These are phyloP conservation scores for Cerastoderma edule DNA, from an alignment of 2,888 invertebrate species.

Conservation along the genomic window DNA sequence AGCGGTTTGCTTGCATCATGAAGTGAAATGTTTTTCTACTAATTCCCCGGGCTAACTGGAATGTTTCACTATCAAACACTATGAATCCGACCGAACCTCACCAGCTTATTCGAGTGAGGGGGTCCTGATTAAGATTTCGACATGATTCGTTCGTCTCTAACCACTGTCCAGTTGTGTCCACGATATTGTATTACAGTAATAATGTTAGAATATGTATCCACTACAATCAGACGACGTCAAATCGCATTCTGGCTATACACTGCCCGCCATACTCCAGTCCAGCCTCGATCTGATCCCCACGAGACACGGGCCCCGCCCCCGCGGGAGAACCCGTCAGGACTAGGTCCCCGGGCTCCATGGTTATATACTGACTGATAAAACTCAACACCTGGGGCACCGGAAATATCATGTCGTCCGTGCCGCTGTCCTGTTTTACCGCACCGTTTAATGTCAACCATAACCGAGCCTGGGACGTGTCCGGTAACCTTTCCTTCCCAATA, in stretches of 20 bases:
- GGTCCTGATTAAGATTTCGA: no score
- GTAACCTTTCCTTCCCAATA: conserved; percentile 84
- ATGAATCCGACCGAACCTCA: no score
- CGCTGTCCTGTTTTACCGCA: conserved; percentile 86
- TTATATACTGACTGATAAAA: conserved; percentile 88
- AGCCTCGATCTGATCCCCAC: conserved; percentile 88
- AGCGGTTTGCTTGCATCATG: no score
- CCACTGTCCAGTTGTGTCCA: no score
- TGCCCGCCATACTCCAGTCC: conserved; percentile 82
- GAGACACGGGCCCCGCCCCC: conserved; percentile 87
- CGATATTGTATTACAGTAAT: no score
- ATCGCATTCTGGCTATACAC: conserved; percentile 68
- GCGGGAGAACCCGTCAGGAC: conserved; percentile 90
- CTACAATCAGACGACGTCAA: conserved; percentile 41
- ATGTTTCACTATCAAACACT: no score
- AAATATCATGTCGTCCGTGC: conserved; percentile 89
- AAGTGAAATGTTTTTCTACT: no score
- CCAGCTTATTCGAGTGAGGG: no score
- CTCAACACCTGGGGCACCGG: conserved; percentile 88
- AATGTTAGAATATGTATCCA: no score
- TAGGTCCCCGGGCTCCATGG: conserved; percentile 89
- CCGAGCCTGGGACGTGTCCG: conserved; percentile 69
- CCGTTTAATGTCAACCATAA: conserved; percentile 86
- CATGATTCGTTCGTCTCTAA: no score
- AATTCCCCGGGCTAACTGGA: no score